Percentiles rank a stretch among this genome's conserved stretches.
Conservation (phyloP, 2,113 vertebrate species). For the Megalops atlanticus region DNA sequence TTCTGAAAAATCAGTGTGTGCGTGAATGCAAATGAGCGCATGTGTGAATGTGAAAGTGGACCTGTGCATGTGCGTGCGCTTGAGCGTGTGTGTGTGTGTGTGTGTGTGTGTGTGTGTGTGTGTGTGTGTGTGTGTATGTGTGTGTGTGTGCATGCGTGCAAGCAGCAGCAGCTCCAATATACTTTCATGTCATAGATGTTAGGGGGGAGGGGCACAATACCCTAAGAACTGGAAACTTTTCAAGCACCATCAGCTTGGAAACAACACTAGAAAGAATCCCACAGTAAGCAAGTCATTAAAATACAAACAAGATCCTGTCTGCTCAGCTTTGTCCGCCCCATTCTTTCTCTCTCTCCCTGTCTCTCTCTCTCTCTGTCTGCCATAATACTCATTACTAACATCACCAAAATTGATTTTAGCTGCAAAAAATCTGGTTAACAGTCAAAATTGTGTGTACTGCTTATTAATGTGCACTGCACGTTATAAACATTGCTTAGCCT, state of each 20-base stretch:
- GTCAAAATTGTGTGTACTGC: conserved; percentile 2
- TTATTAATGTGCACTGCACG: background rate
- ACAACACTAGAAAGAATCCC: background rate
- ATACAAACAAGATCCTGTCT: background rate
- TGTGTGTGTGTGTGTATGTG: conserved; percentile 4
- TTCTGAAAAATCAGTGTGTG: background rate
- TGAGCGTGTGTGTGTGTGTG: background rate
- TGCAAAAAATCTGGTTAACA: conserved; percentile 9
- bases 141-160: background rate
- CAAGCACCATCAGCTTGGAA: background rate
- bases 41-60: background rate
- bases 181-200: background rate
- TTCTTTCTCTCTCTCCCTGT: background rate
- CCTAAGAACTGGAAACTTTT: background rate
- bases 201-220: background rate
- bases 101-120: background rate
- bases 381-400: background rate
- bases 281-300: conserved; percentile 17
- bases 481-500: background rate
- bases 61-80: background rate
- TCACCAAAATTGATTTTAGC: background rate
- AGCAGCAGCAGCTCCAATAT: background rate
- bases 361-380: background rate
- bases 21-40: background rate
- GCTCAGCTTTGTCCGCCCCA: background rate